These are phyloP conservation scores for Bombus cullumanus DNA, from an alignment of 1,140 invertebrate genomes.

Conservation along the genomic window DNA sequence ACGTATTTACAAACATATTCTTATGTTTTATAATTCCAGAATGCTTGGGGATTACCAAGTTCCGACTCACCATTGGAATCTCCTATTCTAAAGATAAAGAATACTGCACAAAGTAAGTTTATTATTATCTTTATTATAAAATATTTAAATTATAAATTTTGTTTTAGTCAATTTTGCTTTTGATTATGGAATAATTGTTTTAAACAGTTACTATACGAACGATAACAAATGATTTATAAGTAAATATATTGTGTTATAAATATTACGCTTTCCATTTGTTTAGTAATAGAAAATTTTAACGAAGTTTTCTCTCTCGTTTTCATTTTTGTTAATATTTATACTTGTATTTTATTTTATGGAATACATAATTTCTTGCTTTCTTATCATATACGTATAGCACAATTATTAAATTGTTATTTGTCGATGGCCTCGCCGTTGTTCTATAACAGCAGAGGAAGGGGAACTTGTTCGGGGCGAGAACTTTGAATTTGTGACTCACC, in stretches of 20 bases:
- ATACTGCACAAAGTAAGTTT: slow-evolving; percentile 74
- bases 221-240: background rate
- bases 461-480: slow-evolving; percentile 7
- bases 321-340: background rate
- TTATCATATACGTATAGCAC: background rate
- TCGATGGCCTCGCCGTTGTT: slow-evolving; percentile 9
- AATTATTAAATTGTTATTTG: slow-evolving; percentile 15
- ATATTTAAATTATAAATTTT: background rate
- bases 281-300: background rate
- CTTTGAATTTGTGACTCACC: slow-evolving; percentile 46
- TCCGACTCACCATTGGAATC: slow-evolving; percentile 81
- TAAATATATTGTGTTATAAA: background rate
- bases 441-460: slow-evolving; percentile 17
- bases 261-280: no score
- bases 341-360: no score
- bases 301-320: background rate
- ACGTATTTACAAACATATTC: slow-evolving; percentile 2
- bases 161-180: background rate
- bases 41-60: slow-evolving; percentile 85
- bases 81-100: slow-evolving; percentile 79
- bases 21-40: slow-evolving; percentile 79
- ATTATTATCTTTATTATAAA: slow-evolving; percentile 1
- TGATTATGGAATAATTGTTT: background rate
- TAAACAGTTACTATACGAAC: background rate
- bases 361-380: background rate